phyloP scores from a whole-genome alignment of 1,140 invertebrate species.

The Eumaeus atala region DNA sequence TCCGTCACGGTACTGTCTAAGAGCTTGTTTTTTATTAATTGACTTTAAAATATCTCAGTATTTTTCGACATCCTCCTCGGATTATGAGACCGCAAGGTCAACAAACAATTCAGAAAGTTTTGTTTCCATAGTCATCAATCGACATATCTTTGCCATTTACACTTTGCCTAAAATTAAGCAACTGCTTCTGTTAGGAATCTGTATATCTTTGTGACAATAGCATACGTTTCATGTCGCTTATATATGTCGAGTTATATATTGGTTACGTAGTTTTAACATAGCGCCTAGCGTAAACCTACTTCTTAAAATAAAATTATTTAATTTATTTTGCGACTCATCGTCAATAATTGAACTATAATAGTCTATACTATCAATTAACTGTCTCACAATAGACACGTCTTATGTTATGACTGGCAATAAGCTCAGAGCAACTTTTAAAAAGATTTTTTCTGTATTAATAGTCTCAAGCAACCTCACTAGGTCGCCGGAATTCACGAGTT shows the following conservation, averaged over 20 bases:
- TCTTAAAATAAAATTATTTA: slow-evolving; percentile 22
- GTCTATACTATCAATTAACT: too few species aligned
- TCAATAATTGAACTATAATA: too few species aligned
- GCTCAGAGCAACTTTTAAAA: too few species aligned
- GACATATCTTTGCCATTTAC: too few species aligned
- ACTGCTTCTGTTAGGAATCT: too few species aligned
- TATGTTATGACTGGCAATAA: too few species aligned
- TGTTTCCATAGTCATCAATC: slow-evolving; percentile 19
- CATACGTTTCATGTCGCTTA: slow-evolving; percentile 14
- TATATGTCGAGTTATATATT: slow-evolving; percentile 12
- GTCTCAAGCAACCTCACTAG: too few species aligned
- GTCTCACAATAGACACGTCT: too few species aligned
- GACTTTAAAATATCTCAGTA: slow-evolving; percentile 18
- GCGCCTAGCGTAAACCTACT: slow-evolving; percentile 16
- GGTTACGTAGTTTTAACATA: slow-evolving; percentile 9
- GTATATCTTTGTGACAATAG: slow-evolving; percentile 13
- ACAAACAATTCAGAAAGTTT: slow-evolving; percentile 19
- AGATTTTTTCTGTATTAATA: too few species aligned
- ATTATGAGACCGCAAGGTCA: slow-evolving; percentile 18
- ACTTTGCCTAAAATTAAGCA: too few species aligned
- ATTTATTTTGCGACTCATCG: neutral
- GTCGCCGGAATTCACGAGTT: too few species aligned
- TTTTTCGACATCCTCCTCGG: slow-evolving; percentile 10
- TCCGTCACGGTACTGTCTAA: slow-evolving; percentile 22
- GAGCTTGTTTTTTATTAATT: slow-evolving; percentile 4